Evolutionary conservation across 2,888 invertebrate genomes (phyloP), one percentile per base, ranked within the genome.

Genomic region (Copidosoma aretas): DNA sequence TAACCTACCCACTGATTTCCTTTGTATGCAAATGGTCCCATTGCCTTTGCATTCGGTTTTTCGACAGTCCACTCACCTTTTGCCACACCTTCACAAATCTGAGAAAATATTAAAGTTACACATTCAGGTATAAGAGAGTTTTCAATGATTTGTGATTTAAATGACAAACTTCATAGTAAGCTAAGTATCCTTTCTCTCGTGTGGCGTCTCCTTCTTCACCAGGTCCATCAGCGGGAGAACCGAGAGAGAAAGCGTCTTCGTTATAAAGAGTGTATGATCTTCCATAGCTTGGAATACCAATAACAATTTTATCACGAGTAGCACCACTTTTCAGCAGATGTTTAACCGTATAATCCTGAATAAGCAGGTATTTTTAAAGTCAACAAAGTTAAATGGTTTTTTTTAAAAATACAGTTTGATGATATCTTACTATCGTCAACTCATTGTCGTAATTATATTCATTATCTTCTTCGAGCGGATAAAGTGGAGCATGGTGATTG

Each of bases 1-100:
- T 94, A 96, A 0, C 95, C 95, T 1, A 96, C 95, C 96, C 96
- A 97, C 84, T 95, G 95, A 84, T 95, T 92, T 24, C 89, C 93
- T 73, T 89, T 90, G 83, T 87, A 93, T 1, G 96, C 95, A 78
- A 94, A 95, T 0, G 97, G 97, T 0, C 95, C 96, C 91, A 95
- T 92, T 0, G 92, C 92, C 39, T 89, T 88, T 0, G 91, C 87
- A 83, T 94, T 91, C 0, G 94, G 93, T 72, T 93, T 89, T 74
- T 92, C 90, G 10, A 95, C 91, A 21, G 89, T 90, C 96, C 96
- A 97, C 0, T 89, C 89, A 61, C 91, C 91, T 49, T 88, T 89
- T 63, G 89, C 88, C 0, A 95, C 85, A 67, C 90, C 89, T 85
- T 94, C 94, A 80, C 96, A 96, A 77, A 96, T 94, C 94, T 95